Conservation (phyloP, 2,888 invertebrate species). For the Stramonita haemastoma region DNA sequence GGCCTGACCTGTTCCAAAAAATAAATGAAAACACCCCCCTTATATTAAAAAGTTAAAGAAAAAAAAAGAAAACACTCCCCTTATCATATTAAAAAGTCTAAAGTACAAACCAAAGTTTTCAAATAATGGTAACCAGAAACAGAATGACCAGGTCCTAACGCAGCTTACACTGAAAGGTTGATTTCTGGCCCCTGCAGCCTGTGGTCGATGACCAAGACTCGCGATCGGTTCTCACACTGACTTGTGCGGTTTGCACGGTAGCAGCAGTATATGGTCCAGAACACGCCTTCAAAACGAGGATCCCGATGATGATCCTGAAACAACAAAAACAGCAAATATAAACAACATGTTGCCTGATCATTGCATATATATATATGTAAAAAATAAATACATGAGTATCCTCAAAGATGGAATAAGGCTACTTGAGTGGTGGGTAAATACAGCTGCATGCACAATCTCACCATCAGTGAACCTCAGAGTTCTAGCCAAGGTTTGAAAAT, state of each 20-base stretch:
- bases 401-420: too few relatives aligned
- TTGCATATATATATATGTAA: too few relatives aligned
- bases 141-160: not conserved
- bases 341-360: too few relatives aligned
- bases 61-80: not conserved
- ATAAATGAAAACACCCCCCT: not conserved
- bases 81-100: not conserved
- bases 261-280: slow-evolving; percentile 49
- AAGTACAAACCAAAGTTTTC: not conserved
- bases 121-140: not conserved
- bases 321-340: not conserved
- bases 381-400: too few relatives aligned
- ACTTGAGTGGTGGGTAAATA: too few relatives aligned
- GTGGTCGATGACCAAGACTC: slow-evolving; percentile 24
- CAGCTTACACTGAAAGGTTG: slow-evolving; percentile 30
- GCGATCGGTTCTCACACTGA: not conserved
- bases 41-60: not conserved
- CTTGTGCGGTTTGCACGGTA: slow-evolving; percentile 45
- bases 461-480: too few relatives aligned
- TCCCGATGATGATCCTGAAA: slow-evolving; percentile 44
- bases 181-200: not conserved
- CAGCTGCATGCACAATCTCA: too few relatives aligned
- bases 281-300: slow-evolving; percentile 44
- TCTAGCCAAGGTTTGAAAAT: too few relatives aligned
- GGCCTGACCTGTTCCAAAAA: not conserved